These are phyloP conservation scores for Propithecus perrieri DNA, from an alignment of 2,797 vertebrate species.

Conservation along the genomic window DNA sequence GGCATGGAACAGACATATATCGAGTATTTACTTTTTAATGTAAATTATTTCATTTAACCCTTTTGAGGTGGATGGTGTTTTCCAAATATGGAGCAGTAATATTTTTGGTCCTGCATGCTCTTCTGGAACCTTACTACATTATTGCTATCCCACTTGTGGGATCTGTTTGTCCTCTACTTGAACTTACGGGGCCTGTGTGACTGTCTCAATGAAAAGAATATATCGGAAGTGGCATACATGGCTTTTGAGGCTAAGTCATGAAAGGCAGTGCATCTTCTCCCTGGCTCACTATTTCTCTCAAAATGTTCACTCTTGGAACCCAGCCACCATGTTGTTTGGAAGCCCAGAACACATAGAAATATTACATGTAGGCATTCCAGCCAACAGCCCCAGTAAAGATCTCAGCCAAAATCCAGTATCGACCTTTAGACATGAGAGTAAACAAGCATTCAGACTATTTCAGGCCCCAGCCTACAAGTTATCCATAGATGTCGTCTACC, in stretches of 20 bases:
- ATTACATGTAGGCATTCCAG: not conserved
- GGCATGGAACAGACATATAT: not conserved
- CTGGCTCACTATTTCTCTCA: not conserved
- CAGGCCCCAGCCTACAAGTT: not conserved
- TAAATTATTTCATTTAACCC: constrained; percentile 22
- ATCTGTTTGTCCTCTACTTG: not conserved
- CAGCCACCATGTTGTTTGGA: not conserved
- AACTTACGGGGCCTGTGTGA: not conserved
- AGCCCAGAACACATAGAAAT: not conserved
- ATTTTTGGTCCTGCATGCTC: not conserved
- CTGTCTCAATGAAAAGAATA: not conserved
- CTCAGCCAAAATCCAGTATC: not conserved
- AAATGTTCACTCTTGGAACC: not conserved
- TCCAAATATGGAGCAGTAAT: not conserved
- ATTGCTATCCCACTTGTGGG: not conserved
- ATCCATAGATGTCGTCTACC: not conserved
- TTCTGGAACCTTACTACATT: not conserved
- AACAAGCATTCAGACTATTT: not conserved
- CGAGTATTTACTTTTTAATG: not conserved
- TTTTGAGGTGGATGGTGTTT: constrained; percentile 3
- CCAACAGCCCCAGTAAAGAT: not conserved
- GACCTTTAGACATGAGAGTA: not conserved
- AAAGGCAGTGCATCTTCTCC: not conserved
- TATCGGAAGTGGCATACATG: not conserved
- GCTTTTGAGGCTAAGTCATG: not conserved